Evolutionary conservation across 2,888 invertebrate species (phyloP).

Genomic region (Amorpha juglandis): DNA sequence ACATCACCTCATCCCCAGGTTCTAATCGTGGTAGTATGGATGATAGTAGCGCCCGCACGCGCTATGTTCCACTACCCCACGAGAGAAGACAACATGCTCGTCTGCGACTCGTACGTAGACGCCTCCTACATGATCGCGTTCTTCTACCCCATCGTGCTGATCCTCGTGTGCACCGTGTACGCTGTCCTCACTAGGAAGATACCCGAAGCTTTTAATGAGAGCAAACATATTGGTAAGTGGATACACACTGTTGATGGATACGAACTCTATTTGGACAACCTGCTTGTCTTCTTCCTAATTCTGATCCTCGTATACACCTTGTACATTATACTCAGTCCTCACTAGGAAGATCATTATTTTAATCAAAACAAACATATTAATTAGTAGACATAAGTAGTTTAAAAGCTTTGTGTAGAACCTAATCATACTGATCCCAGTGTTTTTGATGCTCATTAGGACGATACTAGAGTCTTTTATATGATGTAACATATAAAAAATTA

Average conservation of each 20-base stretch:
- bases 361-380: too few species aligned
- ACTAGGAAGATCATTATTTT: too few species aligned
- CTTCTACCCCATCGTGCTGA: conserved; percentile 95
- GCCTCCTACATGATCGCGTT: conserved; percentile 97
- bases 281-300: too few species aligned
- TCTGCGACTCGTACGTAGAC: conserved; percentile 96
- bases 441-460: too few species aligned
- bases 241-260: not conserved
- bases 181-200: conserved; percentile 98
- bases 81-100: conserved; percentile 95
- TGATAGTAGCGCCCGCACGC: conserved; percentile 94
- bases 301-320: too few species aligned
- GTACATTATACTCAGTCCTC: too few species aligned
- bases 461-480: too few species aligned
- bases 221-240: conserved; percentile 95
- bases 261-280: too few species aligned
- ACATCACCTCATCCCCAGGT: conserved; percentile 80
- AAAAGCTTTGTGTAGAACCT: too few species aligned
- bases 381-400: too few species aligned
- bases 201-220: conserved; percentile 99
- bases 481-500: too few species aligned
- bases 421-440: too few species aligned
- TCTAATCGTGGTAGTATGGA: conserved; percentile 95
- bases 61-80: conserved; percentile 96
- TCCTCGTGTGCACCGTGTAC: conserved; percentile 97